A percentile compares a stretch with the other conserved stretches of the same genome.
Conservation (phyloP, 2,113 vertebrate genomes). For the Amblyopsis rosae region DNA sequence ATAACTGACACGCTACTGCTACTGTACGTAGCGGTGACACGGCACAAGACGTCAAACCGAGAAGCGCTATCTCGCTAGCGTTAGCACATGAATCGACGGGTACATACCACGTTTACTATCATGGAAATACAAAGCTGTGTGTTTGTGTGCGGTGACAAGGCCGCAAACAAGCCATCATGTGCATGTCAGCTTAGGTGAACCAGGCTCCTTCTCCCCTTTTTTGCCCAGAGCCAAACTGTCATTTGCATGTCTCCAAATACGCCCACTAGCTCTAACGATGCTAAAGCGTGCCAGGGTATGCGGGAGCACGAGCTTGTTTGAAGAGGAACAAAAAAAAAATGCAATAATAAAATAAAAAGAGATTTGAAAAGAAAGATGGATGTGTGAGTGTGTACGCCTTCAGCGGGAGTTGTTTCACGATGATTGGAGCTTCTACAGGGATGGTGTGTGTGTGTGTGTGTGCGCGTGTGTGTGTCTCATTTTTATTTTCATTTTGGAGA, state of each 20-base stretch:
- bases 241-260: conserved; percentile 67
- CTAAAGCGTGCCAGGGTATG: conserved; percentile 60
- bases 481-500: conserved; percentile 59
- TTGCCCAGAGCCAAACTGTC: conserved; percentile 60
- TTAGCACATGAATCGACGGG: too few species aligned
- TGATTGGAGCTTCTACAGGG: background rate
- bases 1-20: too few species aligned
- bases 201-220: conserved; percentile 57
- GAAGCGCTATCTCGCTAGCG: too few species aligned
- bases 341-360: conserved; percentile 32
- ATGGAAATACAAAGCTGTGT: conserved; percentile 1
- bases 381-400: conserved; percentile 40
- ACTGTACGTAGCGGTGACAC: too few species aligned
- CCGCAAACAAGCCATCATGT: conserved; percentile 34
- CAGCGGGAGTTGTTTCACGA: conserved; percentile 47
- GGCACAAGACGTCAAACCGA: too few species aligned
- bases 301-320: conserved; percentile 55
- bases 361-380: conserved; percentile 58
- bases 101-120: too few species aligned
- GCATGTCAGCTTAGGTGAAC: conserved; percentile 43
- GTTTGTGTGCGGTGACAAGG: conserved; percentile 43
- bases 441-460: background rate
- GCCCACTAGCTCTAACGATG: conserved; percentile 71
- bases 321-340: conserved; percentile 32
- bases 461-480: conserved; percentile 11